Base-by-base conservation (phyloP, 2,113 vertebrate species). In the Mormyrus iriodes region DNA sequence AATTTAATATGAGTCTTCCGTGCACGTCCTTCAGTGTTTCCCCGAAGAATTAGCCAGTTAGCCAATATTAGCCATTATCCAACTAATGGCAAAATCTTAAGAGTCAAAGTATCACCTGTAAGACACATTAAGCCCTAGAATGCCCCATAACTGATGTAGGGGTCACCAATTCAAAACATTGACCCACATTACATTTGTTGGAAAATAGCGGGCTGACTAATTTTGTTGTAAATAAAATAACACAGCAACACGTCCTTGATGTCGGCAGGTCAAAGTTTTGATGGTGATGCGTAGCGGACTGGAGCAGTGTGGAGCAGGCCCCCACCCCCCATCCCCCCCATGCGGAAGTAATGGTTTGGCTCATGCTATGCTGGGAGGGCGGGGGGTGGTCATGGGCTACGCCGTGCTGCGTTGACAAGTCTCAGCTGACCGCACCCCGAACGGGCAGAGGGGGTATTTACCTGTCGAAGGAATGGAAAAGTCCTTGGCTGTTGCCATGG, bases 401-500 rank as follows among this genome's bases (percentile, higher is more conserved):
- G 91, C 92, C 91, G 90, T 88, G 89, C 76, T 90, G 90, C 44
- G 91, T 91, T 93, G 93, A 91, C 94, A 94, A 53, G 51, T 92
- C 90, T 92, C 91, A 92, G 92, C 94, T 92, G 88, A 89, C 93
- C 92, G 90, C n/a, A n/a, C n/a, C n/a, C 89, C 87, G 84, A 90
- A 82, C 92, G 88, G 89, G 86, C 90, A 90, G 90, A 92, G 90
- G 91, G 73, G 88, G 94, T 96, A 96, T 94, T 96, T 96, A 96
- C 95, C 95, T 96, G 95, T 92, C 52, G 95, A 94, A 86, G 95
- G 93, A 92, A 94, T 94, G 94, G 95, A 95, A 91, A 94, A 95
- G 94, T 95, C 95, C 96, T 95, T 96, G 92, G 95, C 95, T 95
- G 95, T 95, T 95, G 93, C 94, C 95, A 95, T 94, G 95, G 95